A percentile compares a stretch with the other conserved stretches of the same genome.
Conservation (phyloP, 2,113 vertebrate species). For the Paratilapia polleni region DNA sequence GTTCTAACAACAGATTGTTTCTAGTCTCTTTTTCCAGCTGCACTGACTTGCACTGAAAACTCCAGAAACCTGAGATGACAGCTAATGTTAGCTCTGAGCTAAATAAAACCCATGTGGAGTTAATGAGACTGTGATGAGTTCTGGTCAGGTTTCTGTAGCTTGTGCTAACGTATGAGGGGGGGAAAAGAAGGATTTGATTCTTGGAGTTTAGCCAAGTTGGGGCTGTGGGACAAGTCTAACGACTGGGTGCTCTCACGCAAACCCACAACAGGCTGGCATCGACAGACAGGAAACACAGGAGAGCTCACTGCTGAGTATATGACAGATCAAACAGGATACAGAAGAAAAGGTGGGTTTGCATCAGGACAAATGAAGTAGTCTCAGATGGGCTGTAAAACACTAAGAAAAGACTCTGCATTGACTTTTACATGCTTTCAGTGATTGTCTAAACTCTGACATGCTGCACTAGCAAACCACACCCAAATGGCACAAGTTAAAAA, state of each 20-base stretch:
- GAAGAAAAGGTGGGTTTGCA: neutral
- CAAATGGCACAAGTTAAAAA: neutral
- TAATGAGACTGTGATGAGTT: conserved; percentile 15
- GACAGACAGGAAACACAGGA: neutral
- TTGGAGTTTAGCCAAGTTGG: conserved; percentile 48
- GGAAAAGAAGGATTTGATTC: conserved; percentile 12
- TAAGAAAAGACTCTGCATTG: neutral
- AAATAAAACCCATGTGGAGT: conserved; percentile 38
- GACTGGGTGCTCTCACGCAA: conserved; percentile 45
- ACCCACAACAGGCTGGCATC: conserved; percentile 11
- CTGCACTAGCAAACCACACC: conserved; percentile 2
- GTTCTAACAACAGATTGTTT: neutral
- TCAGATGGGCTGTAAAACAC: conserved; percentile 28
- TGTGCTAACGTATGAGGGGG: neutral
- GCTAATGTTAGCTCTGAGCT: conserved; percentile 32
- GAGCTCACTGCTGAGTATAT: neutral
- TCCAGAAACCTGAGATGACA: neutral
- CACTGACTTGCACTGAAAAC: neutral
- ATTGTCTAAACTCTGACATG: conserved; percentile 32
- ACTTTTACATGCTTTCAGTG: conserved; percentile 11
- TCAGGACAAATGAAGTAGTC: neutral
- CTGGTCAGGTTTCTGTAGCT: conserved; percentile 6
- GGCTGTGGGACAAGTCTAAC: conserved; percentile 31
- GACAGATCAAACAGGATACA: neutral
- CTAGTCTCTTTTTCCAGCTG: conserved; percentile 37